Percentiles rank a stretch among this genome's conserved stretches.
These are phyloP conservation scores for Spodoptera frugiperda DNA, from an alignment of 1,140 invertebrate species.

Conservation along the genomic window DNA sequence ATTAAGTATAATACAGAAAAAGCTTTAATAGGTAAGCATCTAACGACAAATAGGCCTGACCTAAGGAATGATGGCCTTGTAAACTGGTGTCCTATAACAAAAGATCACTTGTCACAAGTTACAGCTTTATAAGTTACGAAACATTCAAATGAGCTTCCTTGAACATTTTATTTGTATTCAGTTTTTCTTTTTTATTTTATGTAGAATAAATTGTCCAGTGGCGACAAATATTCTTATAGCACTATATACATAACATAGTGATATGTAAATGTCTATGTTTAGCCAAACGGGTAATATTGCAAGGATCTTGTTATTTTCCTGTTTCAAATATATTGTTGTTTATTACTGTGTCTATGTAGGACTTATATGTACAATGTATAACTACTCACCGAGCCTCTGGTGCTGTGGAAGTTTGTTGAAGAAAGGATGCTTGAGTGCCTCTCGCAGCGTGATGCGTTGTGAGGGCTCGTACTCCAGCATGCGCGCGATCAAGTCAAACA, in stretches of 20 bases:
- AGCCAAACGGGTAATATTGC: too few relatives aligned
- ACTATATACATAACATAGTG: too few relatives aligned
- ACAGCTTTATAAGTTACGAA: background rate
- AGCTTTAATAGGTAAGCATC: conserved; percentile 66
- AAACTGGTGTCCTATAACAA: conserved; percentile 85
- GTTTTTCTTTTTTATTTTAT: background rate
- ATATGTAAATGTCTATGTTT: too few relatives aligned
- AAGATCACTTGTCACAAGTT: conserved; percentile 67
- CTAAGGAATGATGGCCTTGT: conserved; percentile 82
- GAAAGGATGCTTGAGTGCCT: conserved; percentile 97
- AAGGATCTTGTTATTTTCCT: background rate
- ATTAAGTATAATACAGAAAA: conserved; percentile 53
- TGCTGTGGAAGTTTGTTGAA: conserved; percentile 94
- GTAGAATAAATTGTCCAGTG: too few relatives aligned
- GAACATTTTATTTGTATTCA: background rate
- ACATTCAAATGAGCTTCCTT: background rate
- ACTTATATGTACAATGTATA: background rate
- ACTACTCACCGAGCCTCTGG: conserved; percentile 89
- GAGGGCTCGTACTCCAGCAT: conserved; percentile 99
- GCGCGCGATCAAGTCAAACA: conserved; percentile 97
- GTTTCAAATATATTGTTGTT: background rate
- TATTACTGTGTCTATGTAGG: background rate
- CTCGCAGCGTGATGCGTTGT: conserved; percentile 94
- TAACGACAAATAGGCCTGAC: conserved; percentile 78
- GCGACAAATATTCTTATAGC: too few relatives aligned